These are phyloP conservation scores for Anthonomus grandis DNA, from an alignment of 1,140 invertebrate species.

Conservation along the genomic window DNA sequence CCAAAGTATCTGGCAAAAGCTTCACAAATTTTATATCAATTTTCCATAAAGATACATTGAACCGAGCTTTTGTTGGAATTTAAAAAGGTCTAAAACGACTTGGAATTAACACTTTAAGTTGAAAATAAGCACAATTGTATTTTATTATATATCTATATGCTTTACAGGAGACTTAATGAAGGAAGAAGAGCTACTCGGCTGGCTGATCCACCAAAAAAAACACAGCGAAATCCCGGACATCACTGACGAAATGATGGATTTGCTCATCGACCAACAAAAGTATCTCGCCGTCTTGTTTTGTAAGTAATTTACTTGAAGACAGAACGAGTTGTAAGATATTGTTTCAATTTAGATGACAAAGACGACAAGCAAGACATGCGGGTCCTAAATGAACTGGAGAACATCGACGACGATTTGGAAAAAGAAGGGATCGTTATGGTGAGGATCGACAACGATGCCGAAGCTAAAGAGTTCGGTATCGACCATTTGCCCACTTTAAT, in stretches of 20 bases:
- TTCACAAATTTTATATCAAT: no score
- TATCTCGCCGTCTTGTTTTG: conserved; percentile 84
- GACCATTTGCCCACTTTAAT: conserved; percentile 84
- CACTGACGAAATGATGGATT: conserved; percentile 91
- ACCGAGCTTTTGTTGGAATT: no score
- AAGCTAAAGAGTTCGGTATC: conserved; percentile 88
- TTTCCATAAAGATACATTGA: no score
- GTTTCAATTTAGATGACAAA: conserved; percentile 69
- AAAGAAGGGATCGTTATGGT: conserved; percentile 88
- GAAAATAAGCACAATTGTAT: no score
- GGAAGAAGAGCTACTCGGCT: conserved; percentile 84
- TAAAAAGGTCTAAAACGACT: no score
- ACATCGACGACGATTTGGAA: conserved; percentile 89
- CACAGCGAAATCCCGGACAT: conserved; percentile 90
- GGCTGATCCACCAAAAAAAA: conserved; percentile 84
- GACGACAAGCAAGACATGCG: conserved; percentile 85
- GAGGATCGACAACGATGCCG: conserved; percentile 80
- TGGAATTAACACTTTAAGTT: no score
- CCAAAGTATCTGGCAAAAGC: no score
- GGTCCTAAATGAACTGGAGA: conserved; percentile 84
- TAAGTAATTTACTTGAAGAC: conserved; percentile 53
- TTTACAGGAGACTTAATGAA: conserved; percentile 90
- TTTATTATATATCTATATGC: no score
- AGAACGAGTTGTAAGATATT: not conserved
- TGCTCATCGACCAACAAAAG: conserved; percentile 75